These are phyloP conservation scores for Albula glossodonta DNA, from an alignment of 2,113 vertebrate genomes.

Conservation along the genomic window DNA sequence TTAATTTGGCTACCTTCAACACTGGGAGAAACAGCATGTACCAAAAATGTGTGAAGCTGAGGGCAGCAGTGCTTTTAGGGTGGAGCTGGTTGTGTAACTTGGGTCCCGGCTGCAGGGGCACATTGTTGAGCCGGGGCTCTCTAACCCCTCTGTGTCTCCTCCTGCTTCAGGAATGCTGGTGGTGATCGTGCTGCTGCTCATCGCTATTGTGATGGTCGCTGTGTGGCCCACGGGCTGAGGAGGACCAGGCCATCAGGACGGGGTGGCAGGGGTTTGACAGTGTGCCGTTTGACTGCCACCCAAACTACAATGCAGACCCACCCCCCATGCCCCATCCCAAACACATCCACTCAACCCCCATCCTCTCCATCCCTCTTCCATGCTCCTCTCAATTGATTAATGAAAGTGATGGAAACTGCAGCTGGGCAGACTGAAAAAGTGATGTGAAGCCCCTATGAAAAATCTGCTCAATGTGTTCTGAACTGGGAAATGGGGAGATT, in stretches of 20 bases:
- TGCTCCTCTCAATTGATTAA: slow-evolving; percentile 3
- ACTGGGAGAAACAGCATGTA: no score
- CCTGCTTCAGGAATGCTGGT: slow-evolving; percentile 72
- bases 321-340: not conserved
- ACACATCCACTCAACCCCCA: not conserved
- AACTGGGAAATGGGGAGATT: not conserved
- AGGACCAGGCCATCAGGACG: not conserved
- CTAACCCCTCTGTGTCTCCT: slow-evolving; percentile 25
- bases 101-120: not conserved
- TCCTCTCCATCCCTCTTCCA: not conserved
- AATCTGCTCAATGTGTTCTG: not conserved
- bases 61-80: no score
- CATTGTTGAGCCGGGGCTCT: not conserved
- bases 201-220: slow-evolving; percentile 73
- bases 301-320: not conserved
- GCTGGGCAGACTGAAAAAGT: slow-evolving; percentile 10
- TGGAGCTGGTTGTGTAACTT: not conserved
- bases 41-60: no score
- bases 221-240: slow-evolving; percentile 63
- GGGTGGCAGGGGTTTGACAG: not conserved
- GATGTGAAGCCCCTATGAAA: not conserved
- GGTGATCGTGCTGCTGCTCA: slow-evolving; percentile 75
- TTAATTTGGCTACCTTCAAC: not conserved
- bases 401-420: slow-evolving; percentile 12
- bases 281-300: not conserved